Conservation (phyloP, 2,113 vertebrate species). For the Passer domesticus region DNA sequence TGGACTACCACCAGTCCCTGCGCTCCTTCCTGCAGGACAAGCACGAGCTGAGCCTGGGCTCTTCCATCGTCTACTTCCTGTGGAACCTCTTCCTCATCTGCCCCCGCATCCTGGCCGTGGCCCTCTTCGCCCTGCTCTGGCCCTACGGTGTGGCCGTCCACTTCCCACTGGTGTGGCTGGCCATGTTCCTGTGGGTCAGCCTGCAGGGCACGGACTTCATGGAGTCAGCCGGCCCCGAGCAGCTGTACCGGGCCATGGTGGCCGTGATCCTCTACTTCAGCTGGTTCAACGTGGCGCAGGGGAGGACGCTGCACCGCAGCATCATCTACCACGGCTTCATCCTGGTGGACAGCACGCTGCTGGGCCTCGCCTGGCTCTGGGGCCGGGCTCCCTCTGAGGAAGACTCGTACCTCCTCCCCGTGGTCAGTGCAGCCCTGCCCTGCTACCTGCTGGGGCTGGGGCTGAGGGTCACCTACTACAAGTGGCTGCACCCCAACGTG, state of each 20-base stretch:
- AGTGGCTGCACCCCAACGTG: conserved; percentile 80
- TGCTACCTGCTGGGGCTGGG: conserved; percentile 80
- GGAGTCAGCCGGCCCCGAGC: conserved; percentile 77
- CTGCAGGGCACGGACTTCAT: conserved; percentile 87
- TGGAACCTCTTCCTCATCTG: conserved; percentile 92
- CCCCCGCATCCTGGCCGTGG: conserved; percentile 79
- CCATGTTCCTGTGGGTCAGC: conserved; percentile 84
- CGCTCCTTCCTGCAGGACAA: conserved; percentile 88
- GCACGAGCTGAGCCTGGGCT: conserved; percentile 69
- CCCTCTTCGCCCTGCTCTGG: conserved; percentile 85
- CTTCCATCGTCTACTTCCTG: conserved; percentile 84
- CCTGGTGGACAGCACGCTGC: conserved; percentile 75
- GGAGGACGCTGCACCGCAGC: conserved; percentile 79
- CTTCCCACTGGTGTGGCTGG: conserved; percentile 80
- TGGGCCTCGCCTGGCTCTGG: conserved; percentile 77
- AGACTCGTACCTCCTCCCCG: neutral
- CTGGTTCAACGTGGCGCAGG: conserved; percentile 90
- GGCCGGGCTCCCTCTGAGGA: conserved; percentile 47
- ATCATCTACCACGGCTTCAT: conserved; percentile 86
- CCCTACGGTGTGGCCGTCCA: conserved; percentile 74
- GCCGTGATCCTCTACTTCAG: conserved; percentile 93
- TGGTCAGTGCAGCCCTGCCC: conserved; percentile 54
- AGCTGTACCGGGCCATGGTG: conserved; percentile 85
- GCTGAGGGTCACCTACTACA: conserved; percentile 84
- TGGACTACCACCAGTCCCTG: conserved; percentile 92